Evolutionary conservation across 64 coral and sea anemone species (phyloP), one percentile per base, ranked within the genome.

Genomic region (Montipora capricornis): DNA sequence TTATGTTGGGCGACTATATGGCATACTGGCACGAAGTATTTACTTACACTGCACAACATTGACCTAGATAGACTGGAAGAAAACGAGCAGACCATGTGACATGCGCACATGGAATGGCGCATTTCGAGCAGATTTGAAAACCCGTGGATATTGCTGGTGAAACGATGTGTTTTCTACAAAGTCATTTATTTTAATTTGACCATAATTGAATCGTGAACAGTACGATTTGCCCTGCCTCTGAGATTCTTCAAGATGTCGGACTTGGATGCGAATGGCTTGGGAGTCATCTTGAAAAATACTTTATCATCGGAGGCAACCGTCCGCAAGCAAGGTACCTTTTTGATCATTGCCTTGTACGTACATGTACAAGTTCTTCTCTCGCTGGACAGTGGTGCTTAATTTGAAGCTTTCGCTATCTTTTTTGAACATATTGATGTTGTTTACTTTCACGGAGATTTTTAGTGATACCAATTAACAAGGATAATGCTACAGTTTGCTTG

Each of bases 291-390:
- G 66, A 86, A 99, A 77, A 89, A 96, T 76, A 99, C 98, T 5
- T 83, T 99, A 4, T 94, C 92, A 9, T 79, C 78, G 8, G 98
- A 99, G 5, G 44, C 95, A 37, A 79, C 90, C 80, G 68, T 90
- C 76, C 88, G 98, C 22, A 99, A 92, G 78, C 92, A 99, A 71
- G 98, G 98, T 99, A 89, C 88, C 50, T 12, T 26, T 55, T 71
- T 20, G 57, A 24, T 74, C 14, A 2, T 75, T 80, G 10, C 16
- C 15, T 85, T 66, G 13, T 44, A 47, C 13, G 4, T 24, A 66
- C 58, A 46, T 82, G 46, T 49, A 76, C 45, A 22, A 58, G 37
- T 69, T 4, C 61, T 64, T 57, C 53, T 57, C 53, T 57, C 11
- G 6, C 11, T 57, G 37, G 1, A 37, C 37, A 37, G 37, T 37